Base-by-base conservation (phyloP, 2,797 vertebrate species). In the Phyllotis vaccarum region DNA sequence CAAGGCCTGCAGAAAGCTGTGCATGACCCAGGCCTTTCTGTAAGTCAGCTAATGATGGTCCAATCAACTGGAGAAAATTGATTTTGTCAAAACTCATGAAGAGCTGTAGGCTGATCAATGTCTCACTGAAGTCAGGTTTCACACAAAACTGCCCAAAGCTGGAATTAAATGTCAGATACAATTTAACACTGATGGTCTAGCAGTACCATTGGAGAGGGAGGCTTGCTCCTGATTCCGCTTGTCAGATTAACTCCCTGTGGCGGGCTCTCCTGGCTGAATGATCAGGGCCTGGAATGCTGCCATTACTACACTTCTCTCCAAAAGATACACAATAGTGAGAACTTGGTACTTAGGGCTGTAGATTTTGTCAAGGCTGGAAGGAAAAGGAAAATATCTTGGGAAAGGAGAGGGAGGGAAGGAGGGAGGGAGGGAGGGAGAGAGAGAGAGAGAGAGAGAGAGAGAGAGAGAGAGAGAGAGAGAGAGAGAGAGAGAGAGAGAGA, bases 261-360 rank as follows among this genome's bases (percentile, higher is more conserved):
- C 70, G 79, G 97, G 96, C 94, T 97, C 89, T 97, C 81, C 90
- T 27, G 37, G 95, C 97, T 98, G 95, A 98, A 98, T 89, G 97
- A 98, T 97, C 96, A 72, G 96, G 88, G 31, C 0, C 95, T 99
- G 98, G 98, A 98, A 87, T 68, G 21, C 74, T 98, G 98, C 99
- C 99, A 98, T 49, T 49, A 95, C 98, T 98, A 97, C 98, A 98
- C 89, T 87, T 49, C 96, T 98, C 98, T 95, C 95, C 66, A 88
- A 94, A 97, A 97, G 97, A 97, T 97, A 95, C 97, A 98, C 95
- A 96, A 95, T 98, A 98, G 98, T 98, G 98, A 97, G 98, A 98
- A 98, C 97, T 97, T 98, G 98, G 98, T 98, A 96, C 94, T 96
- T 96, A 93, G 95, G 97, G 98, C 98, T 96, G 43, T 96, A 91